These are phyloP conservation scores for Hymenochirus boettgeri DNA, from an alignment of 2,113 vertebrate genomes.

Conservation along the genomic window DNA sequence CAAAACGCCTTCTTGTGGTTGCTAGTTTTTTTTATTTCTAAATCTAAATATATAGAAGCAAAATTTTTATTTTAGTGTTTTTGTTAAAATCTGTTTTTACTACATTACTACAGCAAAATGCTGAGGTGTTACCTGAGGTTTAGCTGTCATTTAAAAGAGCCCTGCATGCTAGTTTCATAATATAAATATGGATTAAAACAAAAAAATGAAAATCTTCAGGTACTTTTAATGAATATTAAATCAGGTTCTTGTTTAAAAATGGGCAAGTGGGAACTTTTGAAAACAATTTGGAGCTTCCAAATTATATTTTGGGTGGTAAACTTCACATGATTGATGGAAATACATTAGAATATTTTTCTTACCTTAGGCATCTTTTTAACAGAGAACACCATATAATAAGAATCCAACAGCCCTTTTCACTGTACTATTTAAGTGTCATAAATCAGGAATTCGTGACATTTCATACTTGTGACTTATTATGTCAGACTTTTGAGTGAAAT, in stretches of 20 bases:
- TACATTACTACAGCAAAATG: too few relatives aligned
- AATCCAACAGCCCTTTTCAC: conserved; percentile 27
- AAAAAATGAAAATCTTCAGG: conserved; percentile 14
- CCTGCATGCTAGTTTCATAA: conserved; percentile 7
- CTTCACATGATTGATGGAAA: conserved; percentile 39
- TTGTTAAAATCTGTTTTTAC: too few relatives aligned
- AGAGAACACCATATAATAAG: conserved; percentile 35
- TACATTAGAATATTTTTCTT: conserved; percentile 32
- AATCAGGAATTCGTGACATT: conserved; percentile 38
- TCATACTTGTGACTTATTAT: conserved; percentile 33
- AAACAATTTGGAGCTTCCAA: conserved; percentile 32
- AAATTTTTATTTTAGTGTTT: too few relatives aligned
- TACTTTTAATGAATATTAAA: conserved; percentile 32
- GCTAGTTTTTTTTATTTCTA: too few relatives aligned
- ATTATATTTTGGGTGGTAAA: conserved; percentile 39
- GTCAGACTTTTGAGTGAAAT: conserved; percentile 33
- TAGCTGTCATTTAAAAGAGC: too few relatives aligned
- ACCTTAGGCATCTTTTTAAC: conserved; percentile 33
- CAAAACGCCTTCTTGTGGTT: too few relatives aligned
- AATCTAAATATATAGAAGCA: too few relatives aligned
- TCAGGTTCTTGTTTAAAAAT: conserved; percentile 22
- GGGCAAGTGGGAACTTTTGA: conserved; percentile 18
- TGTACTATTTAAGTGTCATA: conserved; percentile 38
- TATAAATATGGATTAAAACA: conserved; percentile 20
- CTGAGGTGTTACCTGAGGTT: too few relatives aligned